Conservation (phyloP, 2,797 vertebrate species). For the Tenualosa thibaudeaui region DNA sequence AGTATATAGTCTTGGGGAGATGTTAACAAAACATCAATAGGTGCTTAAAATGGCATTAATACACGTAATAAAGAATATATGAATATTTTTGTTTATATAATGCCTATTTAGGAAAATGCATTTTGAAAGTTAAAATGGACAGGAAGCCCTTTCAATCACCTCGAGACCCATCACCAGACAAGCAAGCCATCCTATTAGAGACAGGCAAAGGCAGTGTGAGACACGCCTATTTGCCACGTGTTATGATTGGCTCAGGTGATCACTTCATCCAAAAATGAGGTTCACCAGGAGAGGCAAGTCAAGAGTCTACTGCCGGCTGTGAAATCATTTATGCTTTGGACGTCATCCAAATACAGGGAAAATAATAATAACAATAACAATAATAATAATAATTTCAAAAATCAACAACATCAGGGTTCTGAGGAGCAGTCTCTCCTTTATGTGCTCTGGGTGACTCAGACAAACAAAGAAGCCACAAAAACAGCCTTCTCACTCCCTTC, state of each 20-base stretch:
- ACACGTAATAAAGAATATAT: background rate
- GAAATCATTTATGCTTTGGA: conserved; percentile 54
- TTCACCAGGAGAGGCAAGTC: conserved; percentile 45
- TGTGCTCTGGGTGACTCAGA: conserved; percentile 28
- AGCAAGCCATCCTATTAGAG: background rate
- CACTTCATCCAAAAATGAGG: conserved; percentile 43
- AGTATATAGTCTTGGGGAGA: background rate
- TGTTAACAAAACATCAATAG: background rate
- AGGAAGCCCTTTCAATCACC: background rate
- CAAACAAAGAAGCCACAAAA: conserved; percentile 34
- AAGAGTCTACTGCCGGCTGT: conserved; percentile 44
- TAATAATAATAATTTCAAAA: background rate
- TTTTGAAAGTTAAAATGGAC: background rate
- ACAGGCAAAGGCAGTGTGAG: background rate
- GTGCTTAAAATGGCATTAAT: background rate
- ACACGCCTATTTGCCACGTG: conserved; percentile 4
- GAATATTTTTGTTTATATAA: background rate
- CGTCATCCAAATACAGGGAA: conserved; percentile 41
- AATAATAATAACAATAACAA: background rate
- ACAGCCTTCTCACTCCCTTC: background rate
- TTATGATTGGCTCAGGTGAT: conserved; percentile 49
- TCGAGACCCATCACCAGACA: background rate
- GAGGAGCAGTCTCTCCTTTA: conserved; percentile 42
- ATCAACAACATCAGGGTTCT: conserved; percentile 45
- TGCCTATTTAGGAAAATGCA: background rate